phyloP scores from a whole-genome alignment of 2,888 invertebrate genomes.

The Ligdia adustata region DNA sequence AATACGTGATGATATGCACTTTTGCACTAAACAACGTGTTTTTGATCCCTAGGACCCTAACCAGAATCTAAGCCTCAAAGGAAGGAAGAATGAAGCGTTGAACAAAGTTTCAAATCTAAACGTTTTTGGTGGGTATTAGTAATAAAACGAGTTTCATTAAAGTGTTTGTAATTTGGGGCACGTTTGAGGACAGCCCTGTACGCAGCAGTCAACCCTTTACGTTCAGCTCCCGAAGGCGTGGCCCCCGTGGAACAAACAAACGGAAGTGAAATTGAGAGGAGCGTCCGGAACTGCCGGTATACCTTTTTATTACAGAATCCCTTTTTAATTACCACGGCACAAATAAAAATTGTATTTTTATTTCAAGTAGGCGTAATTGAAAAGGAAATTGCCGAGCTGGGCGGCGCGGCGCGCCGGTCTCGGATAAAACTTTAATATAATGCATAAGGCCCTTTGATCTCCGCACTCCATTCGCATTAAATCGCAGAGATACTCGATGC shows the following conservation, averaged over 20 bases:
- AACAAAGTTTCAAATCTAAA: neutral
- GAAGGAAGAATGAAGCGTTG: too few relatives aligned
- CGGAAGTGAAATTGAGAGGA: constrained; percentile 82
- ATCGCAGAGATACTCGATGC: constrained; percentile 64
- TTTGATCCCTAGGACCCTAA: too few relatives aligned
- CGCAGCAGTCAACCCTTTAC: constrained; percentile 66
- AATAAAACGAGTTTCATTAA: constrained; percentile 38
- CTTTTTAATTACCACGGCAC: constrained; percentile 82
- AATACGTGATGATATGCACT: too few relatives aligned
- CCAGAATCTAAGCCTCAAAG: too few relatives aligned
- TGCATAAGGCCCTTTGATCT: constrained; percentile 82
- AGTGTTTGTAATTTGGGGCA: constrained; percentile 53
- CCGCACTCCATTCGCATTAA: constrained; percentile 72
- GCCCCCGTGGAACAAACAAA: constrained; percentile 75
- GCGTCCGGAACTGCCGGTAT: constrained; percentile 80
- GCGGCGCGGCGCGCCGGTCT: constrained; percentile 64
- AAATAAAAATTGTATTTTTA: constrained; percentile 83
- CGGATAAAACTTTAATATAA: constrained; percentile 83
- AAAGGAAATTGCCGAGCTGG: constrained; percentile 79
- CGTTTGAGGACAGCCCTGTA: constrained; percentile 61
- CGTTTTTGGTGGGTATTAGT: constrained; percentile 10
- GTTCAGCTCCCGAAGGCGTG: constrained; percentile 69
- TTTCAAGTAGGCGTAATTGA: constrained; percentile 83
- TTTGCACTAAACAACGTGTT: too few relatives aligned
- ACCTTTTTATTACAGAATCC: constrained; percentile 84